Percentiles rank a stretch among this genome's conserved stretches.
Conservation (phyloP, 2,113 vertebrate species). For the Cariama cristata region DNA sequence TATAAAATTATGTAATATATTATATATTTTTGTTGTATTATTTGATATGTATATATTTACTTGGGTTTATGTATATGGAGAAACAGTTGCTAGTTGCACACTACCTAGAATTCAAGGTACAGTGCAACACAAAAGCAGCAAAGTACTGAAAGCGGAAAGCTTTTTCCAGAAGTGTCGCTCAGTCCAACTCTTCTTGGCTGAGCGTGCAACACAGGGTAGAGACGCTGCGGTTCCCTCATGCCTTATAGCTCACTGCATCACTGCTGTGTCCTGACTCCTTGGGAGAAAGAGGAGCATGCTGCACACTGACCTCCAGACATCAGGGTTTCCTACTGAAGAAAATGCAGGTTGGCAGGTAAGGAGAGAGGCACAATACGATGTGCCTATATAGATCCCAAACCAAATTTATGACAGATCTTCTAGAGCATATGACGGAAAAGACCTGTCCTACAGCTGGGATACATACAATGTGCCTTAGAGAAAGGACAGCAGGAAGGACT, state of each 20-base stretch:
- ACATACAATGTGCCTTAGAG: not conserved
- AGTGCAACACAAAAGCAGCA: not conserved
- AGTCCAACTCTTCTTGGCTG: not conserved
- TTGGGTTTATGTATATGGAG: not conserved
- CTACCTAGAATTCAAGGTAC: not conserved
- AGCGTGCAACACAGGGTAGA: rapidly evolving
- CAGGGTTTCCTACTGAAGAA: not conserved
- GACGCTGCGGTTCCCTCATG: not conserved
- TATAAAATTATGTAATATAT: not conserved
- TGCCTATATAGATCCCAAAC: not conserved
- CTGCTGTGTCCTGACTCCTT: not conserved
- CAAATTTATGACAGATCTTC: not conserved
- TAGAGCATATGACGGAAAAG: not conserved
- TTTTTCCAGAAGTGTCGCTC: not conserved
- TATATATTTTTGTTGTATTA: not conserved
- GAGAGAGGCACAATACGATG: not conserved
- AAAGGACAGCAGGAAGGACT: not conserved
- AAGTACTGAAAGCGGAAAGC: not conserved
- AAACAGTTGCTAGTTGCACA: not conserved
- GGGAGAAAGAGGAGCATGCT: not conserved
- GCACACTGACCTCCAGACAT: not conserved
- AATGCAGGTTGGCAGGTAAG: not conserved
- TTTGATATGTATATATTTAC: not conserved
- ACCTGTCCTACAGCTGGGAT: not conserved
- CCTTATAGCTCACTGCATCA: not conserved